Evolutionary conservation across 2,888 invertebrate genomes (phyloP), one percentile per base, ranked within the genome.

Genomic region (Brassicogethes aeneus): DNA sequence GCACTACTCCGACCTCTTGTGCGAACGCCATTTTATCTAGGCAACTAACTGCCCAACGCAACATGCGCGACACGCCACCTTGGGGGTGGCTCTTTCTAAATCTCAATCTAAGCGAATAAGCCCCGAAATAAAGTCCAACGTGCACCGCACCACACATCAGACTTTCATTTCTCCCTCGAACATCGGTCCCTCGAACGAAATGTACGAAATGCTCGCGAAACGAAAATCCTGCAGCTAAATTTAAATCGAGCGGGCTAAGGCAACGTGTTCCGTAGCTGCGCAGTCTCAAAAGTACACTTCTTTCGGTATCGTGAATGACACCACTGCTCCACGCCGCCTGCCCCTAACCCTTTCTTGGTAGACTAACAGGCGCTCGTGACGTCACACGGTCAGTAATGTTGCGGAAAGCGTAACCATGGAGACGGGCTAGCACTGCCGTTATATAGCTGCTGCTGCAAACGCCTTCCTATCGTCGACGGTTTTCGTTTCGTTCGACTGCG

Each of bases 271-370:
- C 44, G 46, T 39, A 54, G 50, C 50, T 55, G 36, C 32, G 53
- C 51, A 54, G 48, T 48, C 55, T 50, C 53, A 59, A 53, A 51
- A 59, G 59, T 51, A 57, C 53, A 57, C 58, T 59, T 65, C 64
- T 62, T 69, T 69, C 68, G 70, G 37, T 45, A 45, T 53, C 41
- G 51, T 56, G 55, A 56, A 56, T 56, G 55, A 51, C 51, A 54
- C 48, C 40, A 47, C 42, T 41, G 45, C 46, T 39, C 36, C 61
- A 64, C 65, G 58, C 64, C 69, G 66, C 70, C 69, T 70, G 70
- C 70, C 68, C 72, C 61, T 60, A 61, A 58, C 68, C 67, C 72
- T 73, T 72, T 72, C 73, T 71, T 72, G 70, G 69, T 69, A 71
- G 70, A 71, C 70, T 54, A 54, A 48, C 51, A 56, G 61, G 58